Percentiles rank a stretch among this genome's conserved stretches.
phyloP scores from a whole-genome alignment of 2,888 invertebrate genomes.

The Halictus ligatus region DNA sequence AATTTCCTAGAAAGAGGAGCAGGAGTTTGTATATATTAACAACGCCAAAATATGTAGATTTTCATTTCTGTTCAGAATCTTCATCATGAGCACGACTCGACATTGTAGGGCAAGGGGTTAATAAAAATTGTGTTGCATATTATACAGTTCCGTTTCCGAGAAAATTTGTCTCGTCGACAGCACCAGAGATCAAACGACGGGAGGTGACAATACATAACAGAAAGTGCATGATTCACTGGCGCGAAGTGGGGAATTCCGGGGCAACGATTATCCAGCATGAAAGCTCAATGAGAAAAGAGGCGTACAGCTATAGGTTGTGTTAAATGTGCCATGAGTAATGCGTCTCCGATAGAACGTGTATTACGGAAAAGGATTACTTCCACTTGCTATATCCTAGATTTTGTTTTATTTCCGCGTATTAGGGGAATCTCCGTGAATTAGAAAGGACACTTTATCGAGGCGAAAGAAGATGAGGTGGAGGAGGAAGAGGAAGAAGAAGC shows the following conservation, averaged over 20 bases:
- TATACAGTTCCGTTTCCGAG: background rate
- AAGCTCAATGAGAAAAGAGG: slow-evolving; percentile 44
- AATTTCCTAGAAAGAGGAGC: no score
- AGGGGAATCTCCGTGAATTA: background rate
- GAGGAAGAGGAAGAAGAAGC: background rate
- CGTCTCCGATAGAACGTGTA: slow-evolving; percentile 63
- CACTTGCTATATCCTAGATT: slow-evolving; percentile 44
- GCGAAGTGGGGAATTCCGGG: slow-evolving; percentile 9
- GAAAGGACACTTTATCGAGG: background rate
- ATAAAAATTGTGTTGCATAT: background rate
- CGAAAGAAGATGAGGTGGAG: background rate
- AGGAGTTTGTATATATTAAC: no score
- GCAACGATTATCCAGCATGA: slow-evolving; percentile 56
- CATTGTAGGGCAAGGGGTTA: no score
- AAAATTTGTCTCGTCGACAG: background rate
- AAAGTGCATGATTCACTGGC: background rate
- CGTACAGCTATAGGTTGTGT: slow-evolving; percentile 43
- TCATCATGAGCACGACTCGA: no score
- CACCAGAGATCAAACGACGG: background rate
- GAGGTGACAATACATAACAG: background rate
- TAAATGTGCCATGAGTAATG: slow-evolving; percentile 73
- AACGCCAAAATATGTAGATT: no score
- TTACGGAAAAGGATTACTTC: slow-evolving; percentile 60
- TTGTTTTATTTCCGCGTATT: slow-evolving; percentile 47
- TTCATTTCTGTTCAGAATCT: no score